A percentile compares a stretch with the other conserved stretches of the same genome.
Conservation (phyloP, 2,888 invertebrate species). For the Drosophila neotestacea region DNA sequence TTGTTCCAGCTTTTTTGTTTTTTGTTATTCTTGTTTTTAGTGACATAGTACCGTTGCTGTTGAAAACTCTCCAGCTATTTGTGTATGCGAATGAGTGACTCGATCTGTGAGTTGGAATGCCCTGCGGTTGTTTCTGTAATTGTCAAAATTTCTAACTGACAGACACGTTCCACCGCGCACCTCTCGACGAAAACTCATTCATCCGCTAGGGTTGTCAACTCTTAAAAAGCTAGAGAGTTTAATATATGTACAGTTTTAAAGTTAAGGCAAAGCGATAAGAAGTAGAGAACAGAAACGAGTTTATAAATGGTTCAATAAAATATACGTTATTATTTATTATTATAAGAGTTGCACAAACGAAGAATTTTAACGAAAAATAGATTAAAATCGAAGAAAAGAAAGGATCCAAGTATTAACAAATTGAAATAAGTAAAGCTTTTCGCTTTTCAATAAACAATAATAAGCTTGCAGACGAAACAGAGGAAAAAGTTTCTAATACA, state of each 20-base stretch:
- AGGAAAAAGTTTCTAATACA: too few species aligned
- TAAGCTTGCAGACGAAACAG: too few species aligned
- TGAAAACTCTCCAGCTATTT: conserved; percentile 56
- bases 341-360: too few species aligned
- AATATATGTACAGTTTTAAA: conserved; percentile 12
- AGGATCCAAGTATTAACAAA: too few species aligned
- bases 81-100: conserved; percentile 31
- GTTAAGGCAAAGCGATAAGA: not conserved
- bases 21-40: conserved; percentile 1
- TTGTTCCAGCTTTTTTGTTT: conserved; percentile 8
- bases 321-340: not conserved
- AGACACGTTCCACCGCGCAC: conserved; percentile 1
- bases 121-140: conserved; percentile 51
- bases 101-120: conserved; percentile 22
- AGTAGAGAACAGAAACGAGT: not conserved
- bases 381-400: too few species aligned
- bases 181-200: not conserved
- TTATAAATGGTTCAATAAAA: not conserved
- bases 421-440: too few species aligned
- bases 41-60: conserved; percentile 16
- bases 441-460: too few species aligned
- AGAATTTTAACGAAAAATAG: too few species aligned
- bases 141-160: conserved; percentile 36
- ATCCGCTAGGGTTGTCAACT: conserved; percentile 1
- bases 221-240: conserved; percentile 2